A percentile compares a stretch with the other conserved stretches of the same genome.
Conservation (phyloP, 2,888 invertebrate genomes). For the Ctena decussata region DNA sequence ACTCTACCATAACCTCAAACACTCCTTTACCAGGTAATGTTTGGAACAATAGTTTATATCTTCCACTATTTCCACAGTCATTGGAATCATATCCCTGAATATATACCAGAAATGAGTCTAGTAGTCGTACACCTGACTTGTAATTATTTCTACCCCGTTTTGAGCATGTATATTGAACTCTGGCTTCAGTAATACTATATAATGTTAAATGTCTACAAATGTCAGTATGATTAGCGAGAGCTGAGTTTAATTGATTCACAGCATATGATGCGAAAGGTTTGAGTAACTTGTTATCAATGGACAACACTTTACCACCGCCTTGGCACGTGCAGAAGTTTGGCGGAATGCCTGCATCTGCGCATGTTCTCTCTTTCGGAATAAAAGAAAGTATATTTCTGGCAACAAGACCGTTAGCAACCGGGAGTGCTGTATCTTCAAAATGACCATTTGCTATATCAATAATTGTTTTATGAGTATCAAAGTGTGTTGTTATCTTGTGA, state of each 20-base stretch:
- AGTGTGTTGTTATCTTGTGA: conserved; percentile 92
- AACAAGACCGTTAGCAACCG: neutral
- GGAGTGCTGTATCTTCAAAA: neutral
- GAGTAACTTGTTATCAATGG: conserved; percentile 88
- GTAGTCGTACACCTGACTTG: neutral
- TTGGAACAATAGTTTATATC: neutral
- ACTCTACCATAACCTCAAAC: too few relatives aligned
- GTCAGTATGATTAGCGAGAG: conserved; percentile 87
- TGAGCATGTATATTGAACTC: conserved; percentile 4
- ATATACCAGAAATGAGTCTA: neutral
- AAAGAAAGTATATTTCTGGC: neutral
- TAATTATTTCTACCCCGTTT: neutral
- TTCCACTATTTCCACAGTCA: neutral
- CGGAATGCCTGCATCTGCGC: conserved; percentile 93
- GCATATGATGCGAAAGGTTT: conserved; percentile 89
- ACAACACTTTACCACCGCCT: conserved; percentile 89
- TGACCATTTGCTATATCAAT: conserved; percentile 88
- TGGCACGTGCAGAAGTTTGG: conserved; percentile 97
- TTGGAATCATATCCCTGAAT: neutral
- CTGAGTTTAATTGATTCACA: conserved; percentile 90
- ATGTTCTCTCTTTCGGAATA: conserved; percentile 91
- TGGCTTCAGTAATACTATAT: conserved; percentile 38
- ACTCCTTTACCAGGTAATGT: too few relatives aligned
- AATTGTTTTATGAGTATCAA: conserved; percentile 94
- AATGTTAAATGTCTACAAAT: conserved; percentile 75